These are phyloP conservation scores for Prolemur simus DNA, from an alignment of 2,113 vertebrate species.

Conservation along the genomic window DNA sequence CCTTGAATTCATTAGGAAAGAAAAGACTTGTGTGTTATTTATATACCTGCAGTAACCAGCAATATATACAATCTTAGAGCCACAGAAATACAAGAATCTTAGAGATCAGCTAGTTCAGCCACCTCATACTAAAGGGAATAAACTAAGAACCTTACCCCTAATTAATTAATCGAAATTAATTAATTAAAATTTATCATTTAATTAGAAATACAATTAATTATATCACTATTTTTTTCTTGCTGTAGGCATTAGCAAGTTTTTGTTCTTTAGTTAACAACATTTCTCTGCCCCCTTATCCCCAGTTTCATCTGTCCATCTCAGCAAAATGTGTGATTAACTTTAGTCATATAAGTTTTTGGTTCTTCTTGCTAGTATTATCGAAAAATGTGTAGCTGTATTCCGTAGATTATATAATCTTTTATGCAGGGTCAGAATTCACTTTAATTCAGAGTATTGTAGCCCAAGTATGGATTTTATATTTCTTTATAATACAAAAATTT, in stretches of 20 bases:
- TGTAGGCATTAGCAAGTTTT: background rate
- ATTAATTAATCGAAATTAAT: background rate
- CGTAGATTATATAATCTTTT: background rate
- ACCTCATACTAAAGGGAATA: background rate
- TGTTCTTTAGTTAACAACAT: background rate
- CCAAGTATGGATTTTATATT: background rate
- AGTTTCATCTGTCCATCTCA: background rate
- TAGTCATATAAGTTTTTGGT: background rate
- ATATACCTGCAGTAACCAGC: background rate
- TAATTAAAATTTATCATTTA: background rate
- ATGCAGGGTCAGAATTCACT: background rate
- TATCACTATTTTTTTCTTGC: background rate
- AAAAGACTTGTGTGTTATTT: background rate
- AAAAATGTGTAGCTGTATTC: background rate
- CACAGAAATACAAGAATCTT: background rate
- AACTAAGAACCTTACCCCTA: background rate
- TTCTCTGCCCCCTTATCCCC: fast-evolving
- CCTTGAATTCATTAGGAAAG: background rate
- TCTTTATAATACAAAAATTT: background rate
- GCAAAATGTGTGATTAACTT: background rate
- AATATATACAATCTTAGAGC: too few species aligned
- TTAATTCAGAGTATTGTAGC: background rate
- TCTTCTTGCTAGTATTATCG: background rate
- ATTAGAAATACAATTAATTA: background rate
- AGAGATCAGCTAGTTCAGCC: background rate